Percentiles rank a stretch among this genome's conserved stretches.
These are phyloP conservation scores for Cylas formicarius DNA, from an alignment of 1,140 invertebrate genomes.

Conservation along the genomic window DNA sequence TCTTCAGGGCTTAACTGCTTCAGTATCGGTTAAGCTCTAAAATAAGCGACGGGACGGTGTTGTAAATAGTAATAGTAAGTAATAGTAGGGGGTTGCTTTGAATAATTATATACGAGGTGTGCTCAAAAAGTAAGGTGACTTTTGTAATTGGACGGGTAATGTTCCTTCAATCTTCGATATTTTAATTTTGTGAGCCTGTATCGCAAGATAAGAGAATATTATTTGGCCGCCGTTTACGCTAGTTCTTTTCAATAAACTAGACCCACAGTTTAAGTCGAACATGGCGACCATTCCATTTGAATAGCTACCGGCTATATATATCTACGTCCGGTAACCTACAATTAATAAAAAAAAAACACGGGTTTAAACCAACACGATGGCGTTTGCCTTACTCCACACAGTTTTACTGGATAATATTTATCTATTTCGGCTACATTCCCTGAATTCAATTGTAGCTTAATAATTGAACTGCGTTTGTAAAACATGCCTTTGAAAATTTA, in stretches of 20 bases:
- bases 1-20: no score
- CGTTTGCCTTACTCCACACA: conserved; percentile 39
- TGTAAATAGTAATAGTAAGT: no score
- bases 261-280: conserved; percentile 25
- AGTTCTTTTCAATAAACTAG: conserved; percentile 17
- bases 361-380: conserved; percentile 4
- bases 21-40: no score
- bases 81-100: no score
- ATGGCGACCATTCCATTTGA: conserved; percentile 34
- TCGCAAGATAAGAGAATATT: conserved; percentile 22
- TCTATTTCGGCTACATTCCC: conserved; percentile 9
- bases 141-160: no score
- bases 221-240: conserved; percentile 13
- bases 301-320: conserved; percentile 35
- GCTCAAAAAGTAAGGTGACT: no score
- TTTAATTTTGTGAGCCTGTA: conserved; percentile 29
- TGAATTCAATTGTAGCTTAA: conserved; percentile 31
- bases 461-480: conserved; percentile 35
- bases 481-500: conserved; percentile 26
- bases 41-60: no score
- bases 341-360: conserved; percentile 1
- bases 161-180: no score
- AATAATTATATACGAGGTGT: no score
- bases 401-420: conserved; percentile 31
- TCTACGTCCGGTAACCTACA: conserved; percentile 31